phyloP scores from a whole-genome alignment of 1,140 invertebrate genomes.

The Drosophila pseudoobscura region DNA sequence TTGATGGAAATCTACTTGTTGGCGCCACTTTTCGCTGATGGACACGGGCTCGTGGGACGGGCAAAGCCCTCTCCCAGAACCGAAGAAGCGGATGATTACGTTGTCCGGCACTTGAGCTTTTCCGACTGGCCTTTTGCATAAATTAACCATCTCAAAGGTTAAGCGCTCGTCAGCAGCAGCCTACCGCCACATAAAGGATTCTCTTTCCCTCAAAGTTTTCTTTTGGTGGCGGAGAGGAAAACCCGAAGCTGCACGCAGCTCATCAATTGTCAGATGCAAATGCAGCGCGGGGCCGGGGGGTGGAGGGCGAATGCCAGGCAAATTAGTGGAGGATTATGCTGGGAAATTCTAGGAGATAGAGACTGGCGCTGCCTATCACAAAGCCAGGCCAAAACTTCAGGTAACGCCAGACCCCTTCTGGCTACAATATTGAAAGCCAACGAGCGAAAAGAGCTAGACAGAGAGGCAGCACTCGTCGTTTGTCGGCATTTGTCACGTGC shows the following conservation, averaged over 20 bases:
- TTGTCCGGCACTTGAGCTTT: slow-evolving; percentile 37
- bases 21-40: slow-evolving; percentile 44
- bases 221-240: not conserved
- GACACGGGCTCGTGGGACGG: slow-evolving; percentile 19
- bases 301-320: slow-evolving; percentile 20
- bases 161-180: not conserved
- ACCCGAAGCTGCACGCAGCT: slow-evolving; percentile 2
- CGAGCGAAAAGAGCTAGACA: slow-evolving; percentile 5
- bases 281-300: slow-evolving; percentile 16
- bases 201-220: too few relatives aligned
- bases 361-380: slow-evolving; percentile 10
- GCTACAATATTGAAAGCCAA: slow-evolving; percentile 37
- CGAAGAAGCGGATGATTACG: slow-evolving; percentile 40
- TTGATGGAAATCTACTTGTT: slow-evolving; percentile 72
- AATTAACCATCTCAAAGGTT: slow-evolving; percentile 43
- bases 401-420: slow-evolving; percentile 23
- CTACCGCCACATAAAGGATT: too few relatives aligned
- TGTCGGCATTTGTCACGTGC: slow-evolving; percentile 75
- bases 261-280: slow-evolving; percentile 43
- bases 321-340: slow-evolving; percentile 45
- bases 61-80: slow-evolving; percentile 1
- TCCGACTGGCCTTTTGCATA: slow-evolving; percentile 49
- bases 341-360: not conserved
- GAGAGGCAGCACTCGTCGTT: slow-evolving; percentile 38
- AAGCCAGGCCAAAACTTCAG: slow-evolving; percentile 34